phyloP scores from a whole-genome alignment of 2,888 invertebrate species.

The Drosophila falleni region DNA sequence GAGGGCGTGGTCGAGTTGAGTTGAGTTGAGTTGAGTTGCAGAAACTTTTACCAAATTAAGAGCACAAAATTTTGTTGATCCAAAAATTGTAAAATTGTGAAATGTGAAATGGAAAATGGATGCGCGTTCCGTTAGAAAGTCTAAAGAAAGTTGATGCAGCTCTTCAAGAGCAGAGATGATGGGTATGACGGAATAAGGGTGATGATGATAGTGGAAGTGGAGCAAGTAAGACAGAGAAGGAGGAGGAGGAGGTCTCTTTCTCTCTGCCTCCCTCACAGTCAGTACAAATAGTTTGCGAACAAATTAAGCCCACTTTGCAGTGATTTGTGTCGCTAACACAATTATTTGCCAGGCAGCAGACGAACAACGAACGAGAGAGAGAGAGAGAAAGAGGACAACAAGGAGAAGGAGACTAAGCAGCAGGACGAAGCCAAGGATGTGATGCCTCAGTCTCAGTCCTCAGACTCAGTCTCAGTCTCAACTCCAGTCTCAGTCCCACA shows the following conservation, averaged over 20 bases:
- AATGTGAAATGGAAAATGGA: slow-evolving; percentile 8
- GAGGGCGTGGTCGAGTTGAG: slow-evolving; percentile 14
- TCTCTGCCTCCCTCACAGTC: slow-evolving; percentile 13
- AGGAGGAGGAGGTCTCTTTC: neutral
- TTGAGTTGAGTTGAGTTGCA: slow-evolving; percentile 12
- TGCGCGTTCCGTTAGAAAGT: neutral
- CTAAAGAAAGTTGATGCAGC: slow-evolving; percentile 8
- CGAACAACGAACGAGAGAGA: slow-evolving; percentile 4
- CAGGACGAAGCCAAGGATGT: slow-evolving; percentile 13
- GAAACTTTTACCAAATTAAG: slow-evolving; percentile 28
- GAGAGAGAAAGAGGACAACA: too few relatives aligned
- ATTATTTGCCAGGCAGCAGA: slow-evolving; percentile 57
- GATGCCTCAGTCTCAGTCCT: neutral
- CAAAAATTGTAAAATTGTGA: slow-evolving; percentile 16
- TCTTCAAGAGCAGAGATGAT: slow-evolving; percentile 6
- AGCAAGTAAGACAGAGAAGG: too few relatives aligned
- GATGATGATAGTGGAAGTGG: neutral
- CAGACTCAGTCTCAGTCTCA: too few relatives aligned
- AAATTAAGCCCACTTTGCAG: slow-evolving; percentile 66
- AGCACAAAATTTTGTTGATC: slow-evolving; percentile 23
- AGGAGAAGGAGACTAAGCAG: neutral
- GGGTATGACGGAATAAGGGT: too few relatives aligned
- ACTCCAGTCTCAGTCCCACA: too few relatives aligned
- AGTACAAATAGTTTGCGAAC: slow-evolving; percentile 54
- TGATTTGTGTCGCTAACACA: slow-evolving; percentile 74